Percentiles rank a stretch among this genome's conserved stretches.
Conservation (phyloP, 2,113 vertebrate species). For the Sapajus apella region DNA sequence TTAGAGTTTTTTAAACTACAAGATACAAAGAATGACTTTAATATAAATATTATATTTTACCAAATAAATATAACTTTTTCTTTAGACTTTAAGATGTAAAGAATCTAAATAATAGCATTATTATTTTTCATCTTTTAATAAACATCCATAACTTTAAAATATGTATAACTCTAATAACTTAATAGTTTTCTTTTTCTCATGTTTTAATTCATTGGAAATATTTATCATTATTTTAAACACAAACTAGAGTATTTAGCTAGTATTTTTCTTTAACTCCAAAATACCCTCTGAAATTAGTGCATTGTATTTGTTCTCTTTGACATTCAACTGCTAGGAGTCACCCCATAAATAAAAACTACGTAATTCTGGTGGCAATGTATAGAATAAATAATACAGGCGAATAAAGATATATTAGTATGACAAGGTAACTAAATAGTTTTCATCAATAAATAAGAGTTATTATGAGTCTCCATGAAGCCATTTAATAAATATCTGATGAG, state of each 20-base stretch:
- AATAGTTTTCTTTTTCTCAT: slow-evolving; percentile 3
- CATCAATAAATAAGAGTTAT: slow-evolving; percentile 29
- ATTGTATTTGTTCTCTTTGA: neutral
- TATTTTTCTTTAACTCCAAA: slow-evolving; percentile 6
- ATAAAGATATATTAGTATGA: neutral
- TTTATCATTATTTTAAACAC: neutral
- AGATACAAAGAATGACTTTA: neutral
- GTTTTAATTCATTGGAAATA: slow-evolving; percentile 32
- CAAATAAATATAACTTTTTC: neutral
- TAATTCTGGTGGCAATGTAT: neutral
- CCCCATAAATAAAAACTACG: neutral
- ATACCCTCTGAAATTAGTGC: neutral
- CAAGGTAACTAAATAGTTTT: neutral
- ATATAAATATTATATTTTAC: neutral
- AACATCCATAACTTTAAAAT: slow-evolving; percentile 52
- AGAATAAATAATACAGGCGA: slow-evolving; percentile 7
- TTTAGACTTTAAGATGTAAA: neutral
- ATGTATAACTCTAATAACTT: slow-evolving; percentile 13
- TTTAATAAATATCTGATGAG: slow-evolving; percentile 27
- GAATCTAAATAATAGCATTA: neutral
- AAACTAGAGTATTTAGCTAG: neutral
- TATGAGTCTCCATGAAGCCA: neutral
- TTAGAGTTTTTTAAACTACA: neutral
- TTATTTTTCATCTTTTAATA: slow-evolving; percentile 31
- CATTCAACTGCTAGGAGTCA: slow-evolving; percentile 12